Conservation (phyloP, 2,888 invertebrate genomes). For the Meiosimyza decipiens region DNA sequence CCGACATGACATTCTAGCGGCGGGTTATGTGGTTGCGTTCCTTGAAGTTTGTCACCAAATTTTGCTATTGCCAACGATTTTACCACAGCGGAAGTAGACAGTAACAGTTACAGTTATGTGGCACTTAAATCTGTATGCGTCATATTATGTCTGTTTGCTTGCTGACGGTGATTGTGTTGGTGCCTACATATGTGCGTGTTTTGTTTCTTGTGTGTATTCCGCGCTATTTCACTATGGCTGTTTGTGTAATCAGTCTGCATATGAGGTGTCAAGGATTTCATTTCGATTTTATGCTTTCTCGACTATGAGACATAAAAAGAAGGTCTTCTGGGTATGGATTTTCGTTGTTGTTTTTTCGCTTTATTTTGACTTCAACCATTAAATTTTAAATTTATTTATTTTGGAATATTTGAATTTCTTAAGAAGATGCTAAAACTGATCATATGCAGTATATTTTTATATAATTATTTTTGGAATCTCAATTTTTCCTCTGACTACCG, state of each 20-base stretch:
- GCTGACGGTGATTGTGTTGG: not conserved
- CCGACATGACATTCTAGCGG: slow-evolving; percentile 24
- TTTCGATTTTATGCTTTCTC: slow-evolving; percentile 17
- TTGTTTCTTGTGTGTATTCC: not conserved
- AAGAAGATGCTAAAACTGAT: too few relatives aligned
- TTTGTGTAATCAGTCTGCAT: not conserved
- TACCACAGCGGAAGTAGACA: slow-evolving; percentile 46
- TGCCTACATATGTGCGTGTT: not conserved
- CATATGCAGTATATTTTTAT: too few relatives aligned
- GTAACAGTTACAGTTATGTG: slow-evolving; percentile 20
- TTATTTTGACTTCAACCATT: not conserved
- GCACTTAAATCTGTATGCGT: slow-evolving; percentile 27
- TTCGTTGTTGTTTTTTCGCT: not conserved
- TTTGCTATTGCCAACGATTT: slow-evolving; percentile 49
- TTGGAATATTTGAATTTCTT: too few relatives aligned
- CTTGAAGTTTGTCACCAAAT: not conserved
- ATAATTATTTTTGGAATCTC: too few relatives aligned
- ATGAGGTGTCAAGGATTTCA: slow-evolving; percentile 1
- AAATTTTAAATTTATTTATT: too few relatives aligned
- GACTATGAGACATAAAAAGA: not conserved
- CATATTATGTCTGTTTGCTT: not conserved
- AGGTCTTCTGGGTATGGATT: not conserved
- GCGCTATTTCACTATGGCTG: not conserved
- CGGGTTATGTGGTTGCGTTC: slow-evolving; percentile 24
- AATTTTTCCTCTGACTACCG: too few relatives aligned